These are phyloP conservation scores for Brachyrhaphis roseni DNA, from an alignment of 2,797 vertebrate species.

Conservation along the genomic window DNA sequence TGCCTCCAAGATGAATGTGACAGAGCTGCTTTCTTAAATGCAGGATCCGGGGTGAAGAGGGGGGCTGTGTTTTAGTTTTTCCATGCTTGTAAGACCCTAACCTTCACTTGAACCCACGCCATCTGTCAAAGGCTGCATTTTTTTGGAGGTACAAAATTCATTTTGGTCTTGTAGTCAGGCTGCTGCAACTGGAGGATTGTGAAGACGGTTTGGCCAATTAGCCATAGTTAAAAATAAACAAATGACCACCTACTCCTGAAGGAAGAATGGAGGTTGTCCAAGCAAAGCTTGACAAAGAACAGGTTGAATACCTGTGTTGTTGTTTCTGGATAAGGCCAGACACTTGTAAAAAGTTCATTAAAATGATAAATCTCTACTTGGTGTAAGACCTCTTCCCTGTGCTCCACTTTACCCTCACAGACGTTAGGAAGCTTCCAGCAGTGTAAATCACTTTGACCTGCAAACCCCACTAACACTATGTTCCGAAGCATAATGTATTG, in stretches of 20 bases:
- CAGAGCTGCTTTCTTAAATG: constrained; percentile 68
- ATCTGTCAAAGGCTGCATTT: constrained; percentile 75
- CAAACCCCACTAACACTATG: constrained; percentile 64
- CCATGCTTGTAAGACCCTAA: constrained; percentile 73
- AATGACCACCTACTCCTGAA: constrained; percentile 64
- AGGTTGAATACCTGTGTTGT: constrained; percentile 79
- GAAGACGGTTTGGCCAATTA: constrained; percentile 79
- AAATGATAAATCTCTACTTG: constrained; percentile 71
- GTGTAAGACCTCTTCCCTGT: constrained; percentile 44
- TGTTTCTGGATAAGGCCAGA: constrained; percentile 78
- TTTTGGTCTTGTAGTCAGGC: constrained; percentile 44
- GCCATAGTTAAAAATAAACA: constrained; percentile 82
- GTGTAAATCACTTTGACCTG: constrained; percentile 74
- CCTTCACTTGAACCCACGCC: constrained; percentile 84
- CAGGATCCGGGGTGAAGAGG: constrained; percentile 57
- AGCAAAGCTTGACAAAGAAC: constrained; percentile 61
- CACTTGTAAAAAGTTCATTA: constrained; percentile 78
- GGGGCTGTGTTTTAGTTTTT: constrained; percentile 73
- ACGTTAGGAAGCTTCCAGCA: constrained; percentile 56
- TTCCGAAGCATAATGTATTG: constrained; percentile 70
- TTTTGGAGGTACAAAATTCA: constrained; percentile 67
- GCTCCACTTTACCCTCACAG: constrained; percentile 53
- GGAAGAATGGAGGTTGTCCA: constrained; percentile 79
- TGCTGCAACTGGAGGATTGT: constrained; percentile 65
- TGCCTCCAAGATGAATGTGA: constrained; percentile 75